Evolutionary conservation across 2,888 invertebrate species (phyloP).

Genomic region (Hermodice carunculata): DNA sequence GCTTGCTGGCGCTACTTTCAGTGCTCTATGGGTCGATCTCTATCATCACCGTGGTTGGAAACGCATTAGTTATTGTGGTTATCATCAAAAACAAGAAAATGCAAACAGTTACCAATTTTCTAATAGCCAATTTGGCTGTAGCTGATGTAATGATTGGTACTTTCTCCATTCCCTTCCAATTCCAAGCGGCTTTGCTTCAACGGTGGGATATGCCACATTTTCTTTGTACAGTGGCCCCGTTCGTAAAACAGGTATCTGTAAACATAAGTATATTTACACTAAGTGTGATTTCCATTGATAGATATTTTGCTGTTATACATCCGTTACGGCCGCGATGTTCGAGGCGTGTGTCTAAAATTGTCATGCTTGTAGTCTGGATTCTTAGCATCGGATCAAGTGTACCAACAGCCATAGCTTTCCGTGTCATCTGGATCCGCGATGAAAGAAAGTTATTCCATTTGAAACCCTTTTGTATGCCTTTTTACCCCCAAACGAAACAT

Average conservation of each 20-base stretch:
- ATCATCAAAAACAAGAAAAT: constrained; percentile 82
- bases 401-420: constrained; percentile 75
- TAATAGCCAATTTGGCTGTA: constrained; percentile 86
- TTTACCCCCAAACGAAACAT: constrained; percentile 38
- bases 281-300: constrained; percentile 87
- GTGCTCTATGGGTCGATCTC: constrained; percentile 87
- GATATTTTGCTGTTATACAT: constrained; percentile 75
- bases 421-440: constrained; percentile 40
- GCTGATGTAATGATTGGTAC: constrained; percentile 89
- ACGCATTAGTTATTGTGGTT: constrained; percentile 87
- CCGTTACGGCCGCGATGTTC: constrained; percentile 77
- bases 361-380: constrained; percentile 83
- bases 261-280: constrained; percentile 91
- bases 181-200: constrained; percentile 87
- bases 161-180: constrained; percentile 90
- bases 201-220: constrained; percentile 87
- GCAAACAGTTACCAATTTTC: constrained; percentile 87
- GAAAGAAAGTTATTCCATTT: constrained; percentile 10
- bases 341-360: constrained; percentile 80
- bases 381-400: constrained; percentile 74
- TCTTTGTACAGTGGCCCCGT: constrained; percentile 91
- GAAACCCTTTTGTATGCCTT: constrained; percentile 63
- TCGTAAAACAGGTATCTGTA: constrained; percentile 86
- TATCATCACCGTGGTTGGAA: constrained; percentile 84
- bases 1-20: constrained; percentile 81